Conservation (phyloP, 2,113 vertebrate species). For the Tupaia chinensis region DNA sequence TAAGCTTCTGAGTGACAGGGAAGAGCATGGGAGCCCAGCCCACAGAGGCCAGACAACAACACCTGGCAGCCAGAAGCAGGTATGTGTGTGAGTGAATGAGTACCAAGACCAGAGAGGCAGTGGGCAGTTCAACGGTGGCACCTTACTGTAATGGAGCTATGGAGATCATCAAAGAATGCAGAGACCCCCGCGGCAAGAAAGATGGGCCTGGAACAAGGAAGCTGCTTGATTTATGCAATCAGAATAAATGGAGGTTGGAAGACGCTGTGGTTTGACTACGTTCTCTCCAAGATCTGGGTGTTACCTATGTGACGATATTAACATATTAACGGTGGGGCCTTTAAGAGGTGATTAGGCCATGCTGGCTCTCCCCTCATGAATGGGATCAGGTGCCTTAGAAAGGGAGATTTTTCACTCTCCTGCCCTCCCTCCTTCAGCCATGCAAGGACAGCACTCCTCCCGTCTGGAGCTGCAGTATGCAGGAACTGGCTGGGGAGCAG, state of each 20-base stretch:
- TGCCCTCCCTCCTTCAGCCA: background rate
- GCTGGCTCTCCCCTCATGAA: background rate
- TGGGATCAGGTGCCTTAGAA: background rate
- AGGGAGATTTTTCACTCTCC: background rate
- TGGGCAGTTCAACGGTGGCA: background rate
- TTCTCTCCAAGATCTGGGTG: background rate
- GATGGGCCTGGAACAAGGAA: background rate
- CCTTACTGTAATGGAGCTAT: background rate
- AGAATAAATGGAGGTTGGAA: background rate
- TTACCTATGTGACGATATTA: background rate
- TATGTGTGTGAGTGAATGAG: rapidly evolving
- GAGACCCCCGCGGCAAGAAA: background rate
- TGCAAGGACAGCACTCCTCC: background rate
- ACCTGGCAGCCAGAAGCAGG: background rate
- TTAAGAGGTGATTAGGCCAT: background rate
- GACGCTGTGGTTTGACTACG: background rate
- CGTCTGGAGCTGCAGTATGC: too few species aligned
- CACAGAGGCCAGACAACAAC: background rate
- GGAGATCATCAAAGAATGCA: background rate
- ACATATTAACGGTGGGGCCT: background rate
- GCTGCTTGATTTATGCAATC: background rate
- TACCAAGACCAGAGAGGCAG: background rate
- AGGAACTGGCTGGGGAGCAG: rapidly evolving
- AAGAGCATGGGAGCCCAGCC: too few species aligned
- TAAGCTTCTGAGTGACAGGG: background rate